Base-by-base conservation (phyloP, 1,140 invertebrate species). In the Acromyrmex charruanus region DNA sequence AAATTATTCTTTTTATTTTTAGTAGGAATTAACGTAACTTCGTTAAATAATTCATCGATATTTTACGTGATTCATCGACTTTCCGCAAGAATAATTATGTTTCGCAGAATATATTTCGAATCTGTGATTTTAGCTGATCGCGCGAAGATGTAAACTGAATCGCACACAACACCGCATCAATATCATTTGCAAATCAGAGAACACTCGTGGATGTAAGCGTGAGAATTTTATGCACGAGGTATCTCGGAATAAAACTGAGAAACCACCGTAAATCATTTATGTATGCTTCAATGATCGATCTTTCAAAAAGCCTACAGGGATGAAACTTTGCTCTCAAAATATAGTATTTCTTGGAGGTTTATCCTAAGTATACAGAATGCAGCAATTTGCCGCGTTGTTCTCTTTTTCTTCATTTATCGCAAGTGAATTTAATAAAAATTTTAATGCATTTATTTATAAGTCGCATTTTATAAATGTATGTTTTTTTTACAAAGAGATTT, bases 261-360 rank as follows among this genome's bases (percentile, higher is more conserved):
- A 84, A 84, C 25, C 55, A 25, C 55, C n/a, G 4, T 21, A 6
- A 5, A 49, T 84, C 55, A 61, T 35, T 84, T 75, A 75, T 84
- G 66, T 61, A 84, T 84, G 69, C 69, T 12, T 75, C 49, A 61
- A 9, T 39, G n/a, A 61, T 49, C 80, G 69, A 84, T 84, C 55
- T 58, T 74, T 84, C 28, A 51, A 51, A 51, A 51, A 74, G 69
- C 28, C 55, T 84, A 51, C 28, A 61, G 69, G 69, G 55, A 84
- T 84, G 31, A 84, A 84, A 18, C 28, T 25, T 84, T 39, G 39
- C n/a, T 21, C 80, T 74, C 12, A n/a, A 84, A 84, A 84, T 51
- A 61, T 53, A 61, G 4, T 49, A 84, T 59, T 35, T 84, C 28
- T 75, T 28, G 18, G 18, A 61, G 25, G 28, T 58, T 18, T 63